Evolutionary conservation across 2,888 invertebrate species (phyloP), one percentile per base, ranked within the genome.

Genomic region (Griposia aprilina): DNA sequence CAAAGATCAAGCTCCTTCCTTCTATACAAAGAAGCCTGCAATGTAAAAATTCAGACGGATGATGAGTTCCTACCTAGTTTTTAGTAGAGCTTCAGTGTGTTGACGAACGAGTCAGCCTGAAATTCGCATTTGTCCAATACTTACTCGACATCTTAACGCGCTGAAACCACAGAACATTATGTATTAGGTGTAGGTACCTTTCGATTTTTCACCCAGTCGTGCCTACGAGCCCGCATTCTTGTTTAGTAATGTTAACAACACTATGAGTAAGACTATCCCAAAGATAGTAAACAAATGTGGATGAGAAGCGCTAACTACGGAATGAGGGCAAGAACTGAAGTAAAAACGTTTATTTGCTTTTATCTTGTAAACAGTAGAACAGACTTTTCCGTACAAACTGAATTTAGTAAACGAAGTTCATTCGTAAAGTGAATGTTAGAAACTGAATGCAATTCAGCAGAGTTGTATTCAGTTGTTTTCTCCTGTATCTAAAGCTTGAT

Each of bases 301-400:
- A 59, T 65, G 65, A 71, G n/a, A 70, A n/a, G 79, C 52, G 78
- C 62, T 68, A 76, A 82, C 74, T 41, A 52, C 36, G 65, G 52
- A 88, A 86, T 83, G 78, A 81, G 82, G 78, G 79, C 86, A 86
- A 76, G 55, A 67, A 63, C 78, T 79, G 71, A 69, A 80, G 62
- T 68, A 68, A 80, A 71, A 41, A 81, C 74, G 68, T 86, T 86
- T 77, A 72, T 82, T 89, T 83, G 60, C 73, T 83, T 84, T 82
- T 67, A 80, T 76, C 80, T 79, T 59, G 73, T 80, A 50, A 63
- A 82, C 75, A 75, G 76, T 60, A 72, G 62, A 81, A 81, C 80
- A 78, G 71, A 75, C 50, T 57, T 67, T 57, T 62, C 59, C 41
- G 63, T 55, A 65, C 2, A n/a, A 77, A 68, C 26, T 60, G 66